Base-by-base conservation (phyloP, 2,888 invertebrate genomes). In the Acrocyrtus sp. region DNA sequence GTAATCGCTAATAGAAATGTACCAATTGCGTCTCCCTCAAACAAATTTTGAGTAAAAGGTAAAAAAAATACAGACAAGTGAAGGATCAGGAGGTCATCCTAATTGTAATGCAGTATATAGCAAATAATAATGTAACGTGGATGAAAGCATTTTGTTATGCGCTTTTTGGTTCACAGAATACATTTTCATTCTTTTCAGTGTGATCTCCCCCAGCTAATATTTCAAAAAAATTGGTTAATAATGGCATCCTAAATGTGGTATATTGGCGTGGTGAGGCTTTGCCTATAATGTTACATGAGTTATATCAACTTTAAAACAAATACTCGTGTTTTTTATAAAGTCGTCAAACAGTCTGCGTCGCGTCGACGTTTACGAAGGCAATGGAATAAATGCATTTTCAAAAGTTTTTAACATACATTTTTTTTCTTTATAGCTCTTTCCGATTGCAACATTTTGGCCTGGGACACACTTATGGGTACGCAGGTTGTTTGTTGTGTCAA, bases 61-160 rank as follows among this genome's bases (percentile, higher is more conserved):
- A 15, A 24, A 62, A 43, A n/a, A 70, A 70, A 51, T n/a, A n/a
- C n/a, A n/a, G n/a, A n/a, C n/a, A n/a, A n/a, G n/a, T 62, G 62
- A 41, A 24, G 24, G 63, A 63, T 63, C 62, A 70, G 43, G 48
- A 70, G 70, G 70, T 70, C 70, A 48, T 24, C 29, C 54, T 57
- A 70, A 62, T 70, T 70, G 70, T 62, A 70, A 70, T 70, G 62
- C 62, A 70, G 70, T 57, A 57, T 62, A 63, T 54, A 62, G 62
- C 70, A 70, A 62, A 69, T 8, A 34, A 34, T 34, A n/a, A n/a
- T n/a, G n/a, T n/a, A n/a, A n/a, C n/a, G n/a, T n/a, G n/a, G n/a
- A n/a, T n/a, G n/a, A n/a, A n/a, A n/a, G 5, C 12, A 34, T 34
- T 8, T 34, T 8, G 5, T 34, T 34, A 34, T 34, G 34, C 34